Evolutionary conservation across 2,113 vertebrate species (phyloP).

Genomic region (Pyrgilauda ruficollis): DNA sequence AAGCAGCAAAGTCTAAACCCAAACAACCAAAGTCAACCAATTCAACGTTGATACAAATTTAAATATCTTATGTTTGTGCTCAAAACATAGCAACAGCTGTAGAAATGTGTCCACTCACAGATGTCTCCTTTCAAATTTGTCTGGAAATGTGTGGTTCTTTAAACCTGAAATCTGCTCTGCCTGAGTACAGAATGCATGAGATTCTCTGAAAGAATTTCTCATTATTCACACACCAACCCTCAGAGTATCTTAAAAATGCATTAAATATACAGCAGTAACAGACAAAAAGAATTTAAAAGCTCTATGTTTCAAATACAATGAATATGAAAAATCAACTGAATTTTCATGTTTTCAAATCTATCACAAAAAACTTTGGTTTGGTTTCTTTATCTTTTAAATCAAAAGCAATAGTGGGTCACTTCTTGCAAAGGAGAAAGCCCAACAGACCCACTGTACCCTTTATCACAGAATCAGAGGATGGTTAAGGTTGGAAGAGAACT

Average conservation of each 20-base stretch:
- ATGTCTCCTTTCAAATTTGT: background rate
- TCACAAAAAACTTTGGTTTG: background rate
- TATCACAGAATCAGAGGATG: background rate
- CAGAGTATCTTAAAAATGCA: background rate
- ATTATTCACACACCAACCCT: background rate
- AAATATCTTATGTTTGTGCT: background rate
- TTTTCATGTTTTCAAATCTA: background rate
- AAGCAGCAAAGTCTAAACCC: background rate
- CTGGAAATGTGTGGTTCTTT: background rate
- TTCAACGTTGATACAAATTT: background rate
- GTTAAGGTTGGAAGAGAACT: background rate
- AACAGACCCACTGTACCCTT: rapidly evolving
- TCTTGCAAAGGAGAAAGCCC: background rate
- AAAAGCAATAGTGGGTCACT: background rate
- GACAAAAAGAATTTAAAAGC: background rate
- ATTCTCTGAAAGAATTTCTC: background rate
- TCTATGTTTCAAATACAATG: background rate
- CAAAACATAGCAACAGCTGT: background rate
- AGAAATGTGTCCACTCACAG: background rate
- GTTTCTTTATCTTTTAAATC: background rate
- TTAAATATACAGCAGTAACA: background rate
- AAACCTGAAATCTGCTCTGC: background rate
- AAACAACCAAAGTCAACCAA: background rate
- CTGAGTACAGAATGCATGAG: background rate
- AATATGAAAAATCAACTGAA: background rate